Evolutionary conservation across 2,113 vertebrate species (phyloP).

Genomic region (Aegithalos caudatus): DNA sequence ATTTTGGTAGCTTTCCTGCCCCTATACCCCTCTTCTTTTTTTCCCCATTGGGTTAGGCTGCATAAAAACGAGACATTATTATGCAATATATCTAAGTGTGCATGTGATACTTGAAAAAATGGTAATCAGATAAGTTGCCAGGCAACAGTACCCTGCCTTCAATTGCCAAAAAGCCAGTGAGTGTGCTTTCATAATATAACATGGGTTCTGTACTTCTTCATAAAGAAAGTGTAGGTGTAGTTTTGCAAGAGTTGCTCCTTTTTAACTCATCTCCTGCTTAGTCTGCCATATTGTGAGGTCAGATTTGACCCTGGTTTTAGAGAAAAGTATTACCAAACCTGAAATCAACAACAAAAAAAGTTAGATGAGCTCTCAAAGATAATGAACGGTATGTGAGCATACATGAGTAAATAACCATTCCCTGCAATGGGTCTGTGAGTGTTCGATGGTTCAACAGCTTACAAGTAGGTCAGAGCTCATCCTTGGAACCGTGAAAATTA

Average conservation of each 20-base stretch:
- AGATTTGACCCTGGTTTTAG: neutral
- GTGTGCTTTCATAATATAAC: slow-evolving; percentile 38
- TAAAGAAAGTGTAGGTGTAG: slow-evolving; percentile 32
- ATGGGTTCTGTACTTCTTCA: slow-evolving; percentile 20
- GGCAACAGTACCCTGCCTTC: slow-evolving; percentile 53
- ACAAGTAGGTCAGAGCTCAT: neutral
- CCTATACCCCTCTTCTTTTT: neutral
- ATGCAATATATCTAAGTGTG: slow-evolving; percentile 42
- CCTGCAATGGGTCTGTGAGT: neutral
- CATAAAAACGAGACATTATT: slow-evolving; percentile 42
- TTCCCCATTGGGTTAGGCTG: neutral
- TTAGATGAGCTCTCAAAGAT: neutral
- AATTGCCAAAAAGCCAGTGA: slow-evolving; percentile 52
- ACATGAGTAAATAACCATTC: neutral
- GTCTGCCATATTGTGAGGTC: neutral
- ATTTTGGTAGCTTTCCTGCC: neutral
- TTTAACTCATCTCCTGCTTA: neutral
- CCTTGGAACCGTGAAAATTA: neutral
- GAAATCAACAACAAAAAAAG: neutral
- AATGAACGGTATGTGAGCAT: neutral
- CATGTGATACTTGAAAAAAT: slow-evolving; percentile 63
- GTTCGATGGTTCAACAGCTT: neutral
- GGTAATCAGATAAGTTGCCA: slow-evolving; percentile 69
- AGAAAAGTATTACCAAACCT: neutral
- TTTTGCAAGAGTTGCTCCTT: slow-evolving; percentile 16